These are phyloP conservation scores for Agrochola circellaris DNA, from an alignment of 2,888 invertebrate genomes.

Conservation along the genomic window DNA sequence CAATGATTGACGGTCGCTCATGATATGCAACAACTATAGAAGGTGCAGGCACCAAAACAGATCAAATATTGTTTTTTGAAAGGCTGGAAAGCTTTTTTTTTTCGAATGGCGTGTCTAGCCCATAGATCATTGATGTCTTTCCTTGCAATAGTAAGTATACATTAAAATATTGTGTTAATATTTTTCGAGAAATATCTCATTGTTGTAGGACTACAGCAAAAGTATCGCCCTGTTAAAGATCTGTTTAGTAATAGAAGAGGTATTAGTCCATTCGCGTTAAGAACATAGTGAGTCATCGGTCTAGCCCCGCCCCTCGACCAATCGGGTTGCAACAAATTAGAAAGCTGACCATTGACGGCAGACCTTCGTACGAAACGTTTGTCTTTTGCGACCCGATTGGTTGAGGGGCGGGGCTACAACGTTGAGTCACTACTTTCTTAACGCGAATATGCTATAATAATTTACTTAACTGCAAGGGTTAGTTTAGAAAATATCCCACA, in stretches of 20 bases:
- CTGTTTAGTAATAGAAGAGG: neutral
- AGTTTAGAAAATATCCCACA: neutral
- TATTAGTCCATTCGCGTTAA: neutral
- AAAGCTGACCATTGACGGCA: no score
- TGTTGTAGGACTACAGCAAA: conserved; percentile 3
- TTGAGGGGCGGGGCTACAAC: no score
- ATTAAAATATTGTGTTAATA: neutral
- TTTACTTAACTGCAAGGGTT: neutral
- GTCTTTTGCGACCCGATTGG: no score
- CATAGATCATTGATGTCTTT: neutral
- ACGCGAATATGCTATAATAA: neutral
- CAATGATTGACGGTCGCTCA: neutral
- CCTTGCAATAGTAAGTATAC: conserved; percentile 11
- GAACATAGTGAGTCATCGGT: no score
- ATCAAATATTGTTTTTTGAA: conserved; percentile 7
- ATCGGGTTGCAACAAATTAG: no score
- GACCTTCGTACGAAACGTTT: no score
- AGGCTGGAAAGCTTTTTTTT: conserved; percentile 5
- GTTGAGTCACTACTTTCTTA: no score
- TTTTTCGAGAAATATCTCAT: conserved; percentile 37
- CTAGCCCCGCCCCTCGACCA: no score
- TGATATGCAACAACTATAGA: conserved; percentile 7
- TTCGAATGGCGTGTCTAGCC: neutral
- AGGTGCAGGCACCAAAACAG: conserved; percentile 41
- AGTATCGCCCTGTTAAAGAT: neutral